Conservation (phyloP, 2,797 vertebrate genomes). For the Pseudochirops corinnae region DNA sequence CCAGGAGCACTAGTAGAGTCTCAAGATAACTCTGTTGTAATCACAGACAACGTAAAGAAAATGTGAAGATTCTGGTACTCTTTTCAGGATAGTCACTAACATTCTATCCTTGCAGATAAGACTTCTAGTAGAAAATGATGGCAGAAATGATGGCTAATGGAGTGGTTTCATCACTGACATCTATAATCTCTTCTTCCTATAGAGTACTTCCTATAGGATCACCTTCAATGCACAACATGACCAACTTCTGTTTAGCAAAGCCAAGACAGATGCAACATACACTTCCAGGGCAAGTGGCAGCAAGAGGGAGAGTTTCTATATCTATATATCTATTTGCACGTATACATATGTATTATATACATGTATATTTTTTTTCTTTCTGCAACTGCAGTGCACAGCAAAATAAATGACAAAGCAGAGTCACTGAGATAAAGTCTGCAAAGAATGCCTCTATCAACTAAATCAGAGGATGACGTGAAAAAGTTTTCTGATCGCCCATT, state of each 20-base stretch:
- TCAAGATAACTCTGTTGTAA: neutral
- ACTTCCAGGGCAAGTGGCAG: slow-evolving; percentile 47
- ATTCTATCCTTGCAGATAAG: neutral
- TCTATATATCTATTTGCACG: no score
- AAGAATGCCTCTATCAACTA: neutral
- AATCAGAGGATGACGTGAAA: neutral
- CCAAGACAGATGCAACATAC: slow-evolving; percentile 34
- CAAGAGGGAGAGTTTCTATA: neutral
- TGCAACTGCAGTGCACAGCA: neutral
- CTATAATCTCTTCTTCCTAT: neutral
- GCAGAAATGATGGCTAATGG: neutral
- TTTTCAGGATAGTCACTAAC: neutral
- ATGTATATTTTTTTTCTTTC: no score
- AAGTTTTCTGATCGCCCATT: neutral
- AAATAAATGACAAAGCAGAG: neutral
- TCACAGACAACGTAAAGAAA: neutral
- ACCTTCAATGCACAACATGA: neutral
- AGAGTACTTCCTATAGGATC: neutral
- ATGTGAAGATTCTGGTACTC: neutral
- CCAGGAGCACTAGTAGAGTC: neutral
- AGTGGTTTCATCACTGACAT: neutral
- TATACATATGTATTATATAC: no score
- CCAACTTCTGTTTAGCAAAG: slow-evolving; percentile 33
- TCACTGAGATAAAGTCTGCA: neutral
- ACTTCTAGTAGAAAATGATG: neutral